phyloP scores from a whole-genome alignment of 2,797 vertebrate species.

The Myotis daubentonii region DNA sequence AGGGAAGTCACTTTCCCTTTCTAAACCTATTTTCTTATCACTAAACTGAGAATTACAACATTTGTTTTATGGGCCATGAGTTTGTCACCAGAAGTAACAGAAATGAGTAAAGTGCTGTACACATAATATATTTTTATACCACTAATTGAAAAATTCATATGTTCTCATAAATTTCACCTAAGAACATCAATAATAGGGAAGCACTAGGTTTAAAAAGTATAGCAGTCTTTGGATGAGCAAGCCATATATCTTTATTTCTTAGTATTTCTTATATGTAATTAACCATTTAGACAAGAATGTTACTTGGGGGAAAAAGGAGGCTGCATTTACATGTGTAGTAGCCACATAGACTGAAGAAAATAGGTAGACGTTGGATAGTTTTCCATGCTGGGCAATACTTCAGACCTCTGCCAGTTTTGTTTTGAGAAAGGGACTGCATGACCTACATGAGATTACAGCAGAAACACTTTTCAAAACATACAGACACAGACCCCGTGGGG shows the following conservation, averaged over 20 bases:
- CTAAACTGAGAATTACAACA: background rate
- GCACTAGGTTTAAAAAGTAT: background rate
- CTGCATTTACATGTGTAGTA: background rate
- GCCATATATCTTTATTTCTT: slow-evolving; percentile 1
- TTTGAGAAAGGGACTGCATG: background rate
- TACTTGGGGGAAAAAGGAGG: slow-evolving; percentile 30
- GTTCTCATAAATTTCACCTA: background rate
- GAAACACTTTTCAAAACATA: background rate
- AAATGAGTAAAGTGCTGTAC: background rate
- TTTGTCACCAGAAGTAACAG: background rate
- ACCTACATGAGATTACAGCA: background rate
- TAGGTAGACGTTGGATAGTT: background rate
- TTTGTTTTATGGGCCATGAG: background rate
- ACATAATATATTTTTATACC: background rate
- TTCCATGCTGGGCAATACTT: background rate
- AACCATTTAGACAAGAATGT: slow-evolving; percentile 18
- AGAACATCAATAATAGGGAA: background rate
- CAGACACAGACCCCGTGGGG: background rate
- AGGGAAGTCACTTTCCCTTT: background rate
- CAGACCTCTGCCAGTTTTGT: background rate
- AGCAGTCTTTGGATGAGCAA: background rate
- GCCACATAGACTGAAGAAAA: background rate
- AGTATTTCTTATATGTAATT: background rate
- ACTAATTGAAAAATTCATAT: slow-evolving; percentile 7
- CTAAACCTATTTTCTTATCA: background rate